These are phyloP conservation scores for Ametastegia equiseti DNA, from an alignment of 2,888 invertebrate species.

Conservation along the genomic window DNA sequence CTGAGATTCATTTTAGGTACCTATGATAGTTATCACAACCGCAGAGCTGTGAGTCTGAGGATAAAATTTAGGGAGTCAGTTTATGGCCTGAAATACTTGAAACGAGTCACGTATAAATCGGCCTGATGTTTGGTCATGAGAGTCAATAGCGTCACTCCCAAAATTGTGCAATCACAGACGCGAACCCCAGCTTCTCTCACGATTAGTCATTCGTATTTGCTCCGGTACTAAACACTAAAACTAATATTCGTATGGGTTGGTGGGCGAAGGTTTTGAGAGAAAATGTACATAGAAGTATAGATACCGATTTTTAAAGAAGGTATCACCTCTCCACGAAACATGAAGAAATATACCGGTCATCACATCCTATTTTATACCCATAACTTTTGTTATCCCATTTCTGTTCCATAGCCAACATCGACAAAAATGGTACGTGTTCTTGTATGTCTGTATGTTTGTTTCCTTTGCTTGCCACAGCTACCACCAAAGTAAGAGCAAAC, in stretches of 20 bases:
- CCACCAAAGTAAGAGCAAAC: background rate
- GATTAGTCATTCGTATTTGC: slow-evolving; percentile 13
- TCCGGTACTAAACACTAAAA: background rate
- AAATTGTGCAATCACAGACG: slow-evolving; percentile 17
- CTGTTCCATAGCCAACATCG: background rate
- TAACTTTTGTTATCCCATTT: background rate
- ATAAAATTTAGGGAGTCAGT: background rate
- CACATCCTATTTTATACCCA: background rate
- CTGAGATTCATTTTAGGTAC: background rate
- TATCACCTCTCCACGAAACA: background rate
- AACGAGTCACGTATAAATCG: background rate
- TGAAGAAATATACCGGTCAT: background rate
- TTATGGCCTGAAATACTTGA: background rate
- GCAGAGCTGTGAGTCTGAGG: background rate
- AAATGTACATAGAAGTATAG: background rate
- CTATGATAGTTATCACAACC: background rate
- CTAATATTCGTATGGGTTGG: background rate
- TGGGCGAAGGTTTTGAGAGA: background rate
- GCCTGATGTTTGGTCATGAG: background rate
- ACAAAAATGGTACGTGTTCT: background rate
- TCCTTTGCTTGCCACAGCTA: no score
- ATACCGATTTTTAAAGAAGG: background rate
- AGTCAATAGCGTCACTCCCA: slow-evolving; percentile 25
- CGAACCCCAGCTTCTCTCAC: background rate
- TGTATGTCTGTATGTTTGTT: no score